Evolutionary conservation across 2,888 invertebrate genomes (phyloP), one percentile per base, ranked within the genome.

Genomic region (Chaetogeoica ovagalla): DNA sequence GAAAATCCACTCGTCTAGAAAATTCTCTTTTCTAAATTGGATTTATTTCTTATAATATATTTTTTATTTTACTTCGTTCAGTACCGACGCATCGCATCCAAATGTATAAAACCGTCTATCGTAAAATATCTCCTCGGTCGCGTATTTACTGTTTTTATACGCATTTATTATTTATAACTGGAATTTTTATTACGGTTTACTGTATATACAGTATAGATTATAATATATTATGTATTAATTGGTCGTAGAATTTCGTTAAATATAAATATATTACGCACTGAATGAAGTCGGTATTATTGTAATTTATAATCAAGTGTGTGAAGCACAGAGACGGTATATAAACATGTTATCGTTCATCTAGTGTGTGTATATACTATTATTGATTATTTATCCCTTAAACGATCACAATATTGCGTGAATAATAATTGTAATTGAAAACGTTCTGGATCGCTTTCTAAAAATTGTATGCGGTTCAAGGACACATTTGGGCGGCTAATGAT

Each of bases 11-110:
- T 21, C 19, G n/a, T 55, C 19, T 69, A 19, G 55, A 69, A 69
- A 69, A 69, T 55, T 19, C 19, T 69, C 55, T 55, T 69, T 69
- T 55, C n/a, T 55, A n/a, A 69, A 69, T 37, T 19, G 55, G 11
- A 55, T 69, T 52, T 69, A 55, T 55, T 69, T 11, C 3, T 48
- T 43, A n/a, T 66, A 19, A 9, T 23, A 43, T 66, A 48, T 19
- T 21, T 66, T 69, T 68, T 68, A 68, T 23, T 69, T 17, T 9
- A 30, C 30, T 8, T 66, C 17, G 66, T 30, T 1, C 30, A 30
- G 30, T 30, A 30, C n/a, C n/a, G 15, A 3, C n/a, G 39, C n/a
- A 17, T 39, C 17, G 15, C 37, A 21, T 43, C 21, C 2, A 15
- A 66, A 48, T 17, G 7, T 66, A 66, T 17, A 65, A 65, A 48